Conservation (phyloP, 2,888 invertebrate species). For the Drosophila affinis region DNA sequence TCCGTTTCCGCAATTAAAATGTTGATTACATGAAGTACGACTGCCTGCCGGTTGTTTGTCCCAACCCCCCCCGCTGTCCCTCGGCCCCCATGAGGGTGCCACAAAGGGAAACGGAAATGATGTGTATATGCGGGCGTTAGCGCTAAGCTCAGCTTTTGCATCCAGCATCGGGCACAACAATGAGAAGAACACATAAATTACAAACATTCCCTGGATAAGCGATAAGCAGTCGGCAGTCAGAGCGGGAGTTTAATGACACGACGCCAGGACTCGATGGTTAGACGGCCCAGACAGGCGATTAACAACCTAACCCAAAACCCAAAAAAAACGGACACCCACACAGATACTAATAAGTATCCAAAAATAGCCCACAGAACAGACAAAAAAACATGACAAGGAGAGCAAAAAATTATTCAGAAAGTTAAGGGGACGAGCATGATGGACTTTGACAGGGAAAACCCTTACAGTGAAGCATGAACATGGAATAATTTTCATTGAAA, state of each 20-base stretch:
- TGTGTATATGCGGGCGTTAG: constrained; percentile 70
- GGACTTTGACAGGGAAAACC: too few relatives aligned
- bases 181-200: constrained; percentile 61
- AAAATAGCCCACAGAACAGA: not conserved
- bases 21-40: constrained; percentile 78
- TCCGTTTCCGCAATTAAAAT: constrained; percentile 80
- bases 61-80: constrained; percentile 9
- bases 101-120: constrained; percentile 78
- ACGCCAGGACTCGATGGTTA: constrained; percentile 15
- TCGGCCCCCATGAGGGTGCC: constrained; percentile 57
- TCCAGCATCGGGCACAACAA: constrained; percentile 20
- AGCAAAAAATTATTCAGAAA: not conserved
- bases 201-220: constrained; percentile 39
- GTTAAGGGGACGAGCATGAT: not conserved
- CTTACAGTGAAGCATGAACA: not conserved
- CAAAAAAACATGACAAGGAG: not conserved
- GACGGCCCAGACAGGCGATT: not conserved
- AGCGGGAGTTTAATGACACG: constrained; percentile 53
- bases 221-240: constrained; percentile 46
- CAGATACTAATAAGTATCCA: not conserved
- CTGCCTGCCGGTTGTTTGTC: constrained; percentile 75
- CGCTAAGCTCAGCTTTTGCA: constrained; percentile 58
- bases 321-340: not conserved
- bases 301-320: not conserved
- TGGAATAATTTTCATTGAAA: too few relatives aligned